Evolutionary conservation across 2,113 vertebrate species (phyloP), one percentile per base, ranked within the genome.

Genomic region (Gorilla gorilla): DNA sequence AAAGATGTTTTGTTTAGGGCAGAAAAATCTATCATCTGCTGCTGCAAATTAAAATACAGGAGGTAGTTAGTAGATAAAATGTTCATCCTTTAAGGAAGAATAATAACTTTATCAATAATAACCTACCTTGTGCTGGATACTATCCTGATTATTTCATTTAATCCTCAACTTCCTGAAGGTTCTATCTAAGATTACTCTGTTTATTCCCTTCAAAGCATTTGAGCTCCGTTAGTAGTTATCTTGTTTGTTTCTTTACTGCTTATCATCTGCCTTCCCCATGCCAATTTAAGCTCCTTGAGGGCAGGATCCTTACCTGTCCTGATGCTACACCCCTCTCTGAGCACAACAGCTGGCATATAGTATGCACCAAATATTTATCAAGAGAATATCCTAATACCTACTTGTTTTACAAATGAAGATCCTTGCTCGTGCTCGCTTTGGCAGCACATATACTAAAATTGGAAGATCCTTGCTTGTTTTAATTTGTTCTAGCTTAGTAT

Each of bases 131-230:
- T 68, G 66, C 66, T 68, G 66, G 66, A n/a, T 7, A 70, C 32
- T 52, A 3, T 35, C n/a, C 38, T 2, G 35, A 38, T 66, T 93
- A 80, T 66, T 64, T 95, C 72, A 48, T 14, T 40, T 27, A 66
- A 66, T 50, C 75, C 35, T 75, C 30, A 20, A 17, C 59, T 92
- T n/a, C 43, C 75, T 40, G 30, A 59, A 35, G 11, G 6, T 32
- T 52, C 45, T 43, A 38, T 11, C 68, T 40, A 59, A 32, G 22
- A 32, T 68, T 13, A 68, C 66, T 68, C 43, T 22, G 40, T 55
- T 93, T 82, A 55, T 89, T 81, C 89, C 70, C 40, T 72, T 80
- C 87, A 89, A 89, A 97, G 96, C 64, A 50, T 32, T 70, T 75
- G 32, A 84, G 66, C 72, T n/a, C 13, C 23, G 35, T 12, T 50